Conservation (phyloP, 2,888 invertebrate genomes). For the Carpatolechia fugitivella region DNA sequence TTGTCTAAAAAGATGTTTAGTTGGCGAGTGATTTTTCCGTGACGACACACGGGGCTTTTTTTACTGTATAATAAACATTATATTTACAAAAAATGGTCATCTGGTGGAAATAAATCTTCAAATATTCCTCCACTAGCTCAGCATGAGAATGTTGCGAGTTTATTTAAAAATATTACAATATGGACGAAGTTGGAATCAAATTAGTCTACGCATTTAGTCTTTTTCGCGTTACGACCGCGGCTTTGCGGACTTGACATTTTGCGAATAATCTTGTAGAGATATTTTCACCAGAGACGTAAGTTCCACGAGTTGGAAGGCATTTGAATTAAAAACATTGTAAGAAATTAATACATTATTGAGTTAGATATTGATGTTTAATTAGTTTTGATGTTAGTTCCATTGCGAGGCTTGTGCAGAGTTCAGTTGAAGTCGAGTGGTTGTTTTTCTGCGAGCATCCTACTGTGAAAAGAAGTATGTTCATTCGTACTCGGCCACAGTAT, state of each 20-base stretch:
- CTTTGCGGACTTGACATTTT: no score
- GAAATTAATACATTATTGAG: slow-evolving; percentile 6
- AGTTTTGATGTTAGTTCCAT: slow-evolving; percentile 55
- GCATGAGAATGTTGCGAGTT: no score
- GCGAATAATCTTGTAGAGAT: no score
- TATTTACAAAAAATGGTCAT: not conserved
- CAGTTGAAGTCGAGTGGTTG: not conserved
- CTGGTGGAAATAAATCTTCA: no score
- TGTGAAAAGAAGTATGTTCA: not conserved
- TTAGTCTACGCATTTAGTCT: no score
- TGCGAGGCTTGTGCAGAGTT: not conserved
- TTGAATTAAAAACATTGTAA: slow-evolving; percentile 3
- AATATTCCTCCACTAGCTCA: no score
- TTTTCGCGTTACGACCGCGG: no score
- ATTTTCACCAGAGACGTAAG: no score
- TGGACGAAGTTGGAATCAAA: no score
- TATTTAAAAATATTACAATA: no score
- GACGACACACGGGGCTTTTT: not conserved
- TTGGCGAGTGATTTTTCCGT: not conserved
- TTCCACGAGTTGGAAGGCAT: slow-evolving; percentile 6
- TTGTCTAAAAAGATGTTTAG: not conserved
- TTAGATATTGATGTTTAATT: slow-evolving; percentile 12
- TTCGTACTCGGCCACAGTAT: no score
- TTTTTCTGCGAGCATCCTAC: not conserved
- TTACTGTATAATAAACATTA: not conserved